Evolutionary conservation across 92 coral and sea anemone genomes (phyloP).

Genomic region (Parazoanthus swiftii): DNA sequence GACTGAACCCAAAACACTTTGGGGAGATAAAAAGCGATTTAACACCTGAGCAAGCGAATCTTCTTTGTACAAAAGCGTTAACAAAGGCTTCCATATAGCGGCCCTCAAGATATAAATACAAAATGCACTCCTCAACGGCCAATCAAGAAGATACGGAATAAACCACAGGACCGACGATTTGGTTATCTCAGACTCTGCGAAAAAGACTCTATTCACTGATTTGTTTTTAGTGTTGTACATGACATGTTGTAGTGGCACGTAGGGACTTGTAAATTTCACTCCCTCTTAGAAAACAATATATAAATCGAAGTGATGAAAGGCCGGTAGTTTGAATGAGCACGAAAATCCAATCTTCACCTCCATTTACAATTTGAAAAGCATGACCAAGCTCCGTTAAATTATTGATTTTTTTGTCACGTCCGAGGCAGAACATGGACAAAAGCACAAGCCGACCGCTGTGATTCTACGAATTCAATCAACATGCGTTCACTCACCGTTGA

Average conservation of each 20-base stretch:
- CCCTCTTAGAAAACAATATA: background rate
- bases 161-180: background rate
- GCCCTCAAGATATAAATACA: background rate
- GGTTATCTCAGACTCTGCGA: background rate
- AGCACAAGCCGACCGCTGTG: constrained; percentile 29
- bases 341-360: constrained; percentile 1
- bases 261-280: background rate
- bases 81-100: constrained; percentile 34
- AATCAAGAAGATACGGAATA: background rate
- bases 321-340: constrained; percentile 5
- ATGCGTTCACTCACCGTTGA: constrained; percentile 13
- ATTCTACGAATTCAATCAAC: background rate
- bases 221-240: background rate
- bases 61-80: background rate
- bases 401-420: constrained; percentile 40
- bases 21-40: constrained; percentile 22
- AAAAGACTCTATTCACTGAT: background rate
- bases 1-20: background rate
- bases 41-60: background rate
- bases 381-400: constrained; percentile 10
- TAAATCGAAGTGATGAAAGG: constrained; percentile 10
- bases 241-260: background rate
- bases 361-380: constrained; percentile 12
- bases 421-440: constrained; percentile 19
- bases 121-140: constrained; percentile 8